These are phyloP conservation scores for Chiloscyllium punctatum DNA, from an alignment of 2,797 vertebrate species.

Conservation along the genomic window DNA sequence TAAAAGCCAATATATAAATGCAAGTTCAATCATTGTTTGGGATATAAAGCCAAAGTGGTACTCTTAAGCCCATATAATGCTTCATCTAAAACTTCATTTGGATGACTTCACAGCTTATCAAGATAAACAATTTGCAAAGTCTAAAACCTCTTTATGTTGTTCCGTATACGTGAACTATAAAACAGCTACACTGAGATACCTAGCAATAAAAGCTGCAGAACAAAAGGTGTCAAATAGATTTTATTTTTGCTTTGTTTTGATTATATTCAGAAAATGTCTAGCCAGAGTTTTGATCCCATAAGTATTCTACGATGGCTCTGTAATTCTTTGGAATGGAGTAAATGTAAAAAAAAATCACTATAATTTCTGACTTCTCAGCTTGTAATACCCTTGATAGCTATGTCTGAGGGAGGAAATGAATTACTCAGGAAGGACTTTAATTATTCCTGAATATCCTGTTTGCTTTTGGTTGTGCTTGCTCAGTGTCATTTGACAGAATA, in stretches of 20 bases:
- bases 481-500: neutral
- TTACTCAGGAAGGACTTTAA: constrained; percentile 8
- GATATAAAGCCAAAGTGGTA: neutral
- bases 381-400: neutral
- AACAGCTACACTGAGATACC: neutral
- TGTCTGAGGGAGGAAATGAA: neutral
- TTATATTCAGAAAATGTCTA: neutral
- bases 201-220: neutral
- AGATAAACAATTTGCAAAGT: neutral
- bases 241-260: neutral
- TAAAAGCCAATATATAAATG: neutral
- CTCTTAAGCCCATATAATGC: neutral
- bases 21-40: neutral
- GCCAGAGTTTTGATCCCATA: neutral
- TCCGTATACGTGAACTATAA: neutral
- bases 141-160: neutral
- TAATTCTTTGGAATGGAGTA: neutral
- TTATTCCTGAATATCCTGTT: neutral
- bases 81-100: neutral
- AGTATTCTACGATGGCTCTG: neutral
- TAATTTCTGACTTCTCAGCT: neutral
- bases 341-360: constrained; percentile 9
- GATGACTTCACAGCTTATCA: neutral
- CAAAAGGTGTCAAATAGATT: neutral
- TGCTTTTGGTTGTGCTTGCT: constrained; percentile 16